These are phyloP conservation scores for Mimachlamys varia DNA, from an alignment of 2,888 invertebrate genomes.

Conservation along the genomic window DNA sequence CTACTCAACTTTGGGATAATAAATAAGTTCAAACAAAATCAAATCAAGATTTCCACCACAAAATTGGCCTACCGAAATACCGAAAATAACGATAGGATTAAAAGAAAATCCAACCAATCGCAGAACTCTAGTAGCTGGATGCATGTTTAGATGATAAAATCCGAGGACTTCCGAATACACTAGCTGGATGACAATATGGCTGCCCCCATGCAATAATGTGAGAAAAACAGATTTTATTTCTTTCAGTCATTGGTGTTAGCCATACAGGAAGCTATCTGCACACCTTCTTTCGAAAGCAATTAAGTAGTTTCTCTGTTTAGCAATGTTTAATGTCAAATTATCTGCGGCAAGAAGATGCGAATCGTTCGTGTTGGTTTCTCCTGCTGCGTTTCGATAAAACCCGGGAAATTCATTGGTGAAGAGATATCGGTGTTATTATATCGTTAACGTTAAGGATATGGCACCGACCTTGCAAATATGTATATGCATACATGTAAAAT, in stretches of 20 bases:
- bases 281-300: background rate
- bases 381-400: background rate
- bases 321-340: background rate
- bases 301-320: background rate
- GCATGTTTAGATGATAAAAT: background rate
- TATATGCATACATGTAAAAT: no score
- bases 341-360: background rate
- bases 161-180: background rate
- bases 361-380: background rate
- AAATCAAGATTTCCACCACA: no score
- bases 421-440: background rate
- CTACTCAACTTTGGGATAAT: no score
- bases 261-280: background rate
- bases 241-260: background rate
- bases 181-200: conserved; percentile 5
- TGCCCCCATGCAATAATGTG: conserved; percentile 28
- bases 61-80: no score
- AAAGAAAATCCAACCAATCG: background rate
- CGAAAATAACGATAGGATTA: no score
- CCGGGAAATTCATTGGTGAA: conserved; percentile 5
- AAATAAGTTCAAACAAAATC: no score
- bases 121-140: background rate
- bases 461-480: no score
- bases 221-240: background rate
- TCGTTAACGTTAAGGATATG: no score